A percentile compares a stretch with the other conserved stretches of the same genome.
These are phyloP conservation scores for Exephanes ischioxanthus DNA, from an alignment of 2,888 invertebrate genomes.

Conservation along the genomic window DNA sequence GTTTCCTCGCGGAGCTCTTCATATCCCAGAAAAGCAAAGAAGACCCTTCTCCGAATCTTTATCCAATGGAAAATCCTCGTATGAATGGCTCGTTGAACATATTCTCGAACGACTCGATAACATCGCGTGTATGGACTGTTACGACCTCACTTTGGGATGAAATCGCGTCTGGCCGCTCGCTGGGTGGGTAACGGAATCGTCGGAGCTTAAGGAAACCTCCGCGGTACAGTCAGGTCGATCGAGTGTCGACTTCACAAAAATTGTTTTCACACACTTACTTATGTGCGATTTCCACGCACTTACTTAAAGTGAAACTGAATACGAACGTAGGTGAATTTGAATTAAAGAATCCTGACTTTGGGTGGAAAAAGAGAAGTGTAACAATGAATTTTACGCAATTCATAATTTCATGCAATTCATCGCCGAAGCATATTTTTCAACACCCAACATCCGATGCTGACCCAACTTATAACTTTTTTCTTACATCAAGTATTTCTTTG, in stretches of 20 bases:
- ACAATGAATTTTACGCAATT: too few species aligned
- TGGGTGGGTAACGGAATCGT: constrained; percentile 1
- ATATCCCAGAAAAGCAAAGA: background rate
- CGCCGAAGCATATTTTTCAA: too few species aligned
- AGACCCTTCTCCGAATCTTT: constrained; percentile 21
- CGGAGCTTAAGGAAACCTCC: background rate
- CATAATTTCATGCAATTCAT: too few species aligned
- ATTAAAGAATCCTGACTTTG: background rate
- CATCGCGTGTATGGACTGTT: constrained; percentile 14
- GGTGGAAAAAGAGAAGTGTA: background rate
- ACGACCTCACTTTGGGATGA: constrained; percentile 32
- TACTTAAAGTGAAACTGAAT: background rate
- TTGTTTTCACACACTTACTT: background rate
- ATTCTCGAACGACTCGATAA: constrained; percentile 53
- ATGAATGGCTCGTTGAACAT: constrained; percentile 41
- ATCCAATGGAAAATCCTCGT: constrained; percentile 38
- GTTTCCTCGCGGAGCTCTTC: constrained; percentile 1
- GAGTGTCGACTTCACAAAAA: background rate
- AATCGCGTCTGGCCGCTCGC: constrained; percentile 13
- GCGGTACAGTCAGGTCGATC: background rate
- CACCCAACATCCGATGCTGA: too few species aligned
- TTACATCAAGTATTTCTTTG: background rate
- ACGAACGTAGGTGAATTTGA: background rate
- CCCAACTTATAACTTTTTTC: background rate
- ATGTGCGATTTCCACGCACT: background rate